Conservation (phyloP, 2,113 vertebrate genomes). For the Paramormyrops kingsleyae region DNA sequence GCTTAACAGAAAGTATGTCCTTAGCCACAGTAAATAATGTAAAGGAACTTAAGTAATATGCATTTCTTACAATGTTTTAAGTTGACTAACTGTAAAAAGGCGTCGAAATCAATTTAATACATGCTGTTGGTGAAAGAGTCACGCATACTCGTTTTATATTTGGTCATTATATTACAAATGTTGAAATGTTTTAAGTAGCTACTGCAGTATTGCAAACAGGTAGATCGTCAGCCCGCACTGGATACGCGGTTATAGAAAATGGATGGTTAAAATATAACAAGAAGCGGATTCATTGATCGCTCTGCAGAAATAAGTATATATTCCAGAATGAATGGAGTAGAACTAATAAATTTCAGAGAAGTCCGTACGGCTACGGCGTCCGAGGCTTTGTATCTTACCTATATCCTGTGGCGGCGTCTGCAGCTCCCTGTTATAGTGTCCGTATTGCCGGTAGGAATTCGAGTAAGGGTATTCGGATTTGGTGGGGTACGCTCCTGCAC, state of each 20-base stretch:
- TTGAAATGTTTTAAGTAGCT: background rate
- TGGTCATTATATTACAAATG: background rate
- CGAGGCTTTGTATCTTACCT: slow-evolving; percentile 59
- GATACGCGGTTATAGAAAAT: background rate
- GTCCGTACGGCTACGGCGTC: background rate
- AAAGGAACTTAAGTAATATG: background rate
- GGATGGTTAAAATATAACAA: background rate
- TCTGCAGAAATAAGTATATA: background rate
- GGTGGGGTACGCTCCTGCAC: slow-evolving; percentile 76
- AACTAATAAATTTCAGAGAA: background rate
- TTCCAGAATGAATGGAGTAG: too few species aligned
- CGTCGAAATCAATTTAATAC: background rate
- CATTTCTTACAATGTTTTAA: background rate
- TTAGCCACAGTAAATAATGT: background rate
- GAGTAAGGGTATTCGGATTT: slow-evolving; percentile 90
- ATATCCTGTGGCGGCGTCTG: slow-evolving; percentile 78
- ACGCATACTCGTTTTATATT: background rate
- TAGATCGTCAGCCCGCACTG: background rate
- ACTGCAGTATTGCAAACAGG: background rate
- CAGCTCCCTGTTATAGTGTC: slow-evolving; percentile 83
- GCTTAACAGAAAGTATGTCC: background rate
- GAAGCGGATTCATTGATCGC: background rate
- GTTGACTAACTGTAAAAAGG: background rate
- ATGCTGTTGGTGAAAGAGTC: background rate
- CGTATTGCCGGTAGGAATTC: slow-evolving; percentile 82